phyloP scores from a whole-genome alignment of 1,140 invertebrate genomes.

The Drosophila carrolli region DNA sequence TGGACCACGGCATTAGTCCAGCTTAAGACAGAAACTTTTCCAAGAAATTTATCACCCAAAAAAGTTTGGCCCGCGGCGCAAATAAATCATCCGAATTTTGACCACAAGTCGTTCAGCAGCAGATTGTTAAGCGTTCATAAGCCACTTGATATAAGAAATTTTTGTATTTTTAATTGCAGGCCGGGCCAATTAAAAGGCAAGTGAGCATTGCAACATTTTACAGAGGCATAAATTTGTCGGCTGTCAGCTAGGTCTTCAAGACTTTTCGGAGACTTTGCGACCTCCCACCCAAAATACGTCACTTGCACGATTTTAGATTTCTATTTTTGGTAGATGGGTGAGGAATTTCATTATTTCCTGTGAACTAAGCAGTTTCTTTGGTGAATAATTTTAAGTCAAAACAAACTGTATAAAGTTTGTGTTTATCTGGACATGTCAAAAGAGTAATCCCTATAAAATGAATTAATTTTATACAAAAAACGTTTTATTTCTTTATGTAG shows the following conservation, averaged over 20 bases:
- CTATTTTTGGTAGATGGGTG: slow-evolving; percentile 8
- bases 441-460: no score
- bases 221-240: slow-evolving; percentile 68
- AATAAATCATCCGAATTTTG: slow-evolving; percentile 52
- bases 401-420: no score
- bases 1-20: slow-evolving; percentile 39
- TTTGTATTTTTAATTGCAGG: slow-evolving; percentile 33
- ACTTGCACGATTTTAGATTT: slow-evolving; percentile 17
- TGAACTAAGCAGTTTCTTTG: neutral
- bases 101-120: slow-evolving; percentile 26
- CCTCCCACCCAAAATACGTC: slow-evolving; percentile 30
- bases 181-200: slow-evolving; percentile 55
- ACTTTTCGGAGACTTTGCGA: slow-evolving; percentile 2
- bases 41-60: slow-evolving; percentile 39
- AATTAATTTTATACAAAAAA: no score
- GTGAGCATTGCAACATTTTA: slow-evolving; percentile 29
- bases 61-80: slow-evolving; percentile 40
- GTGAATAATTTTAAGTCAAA: no score
- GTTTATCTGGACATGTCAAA: no score
- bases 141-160: slow-evolving; percentile 29
- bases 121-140: slow-evolving; percentile 29
- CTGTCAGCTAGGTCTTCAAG: slow-evolving; percentile 58
- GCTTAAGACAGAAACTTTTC: slow-evolving; percentile 52
- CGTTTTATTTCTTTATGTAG: neutral
- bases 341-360: slow-evolving; percentile 4